Evolutionary conservation across 2,888 invertebrate species (phyloP), one percentile per base, ranked within the genome.

Genomic region (Lissonota sp.): DNA sequence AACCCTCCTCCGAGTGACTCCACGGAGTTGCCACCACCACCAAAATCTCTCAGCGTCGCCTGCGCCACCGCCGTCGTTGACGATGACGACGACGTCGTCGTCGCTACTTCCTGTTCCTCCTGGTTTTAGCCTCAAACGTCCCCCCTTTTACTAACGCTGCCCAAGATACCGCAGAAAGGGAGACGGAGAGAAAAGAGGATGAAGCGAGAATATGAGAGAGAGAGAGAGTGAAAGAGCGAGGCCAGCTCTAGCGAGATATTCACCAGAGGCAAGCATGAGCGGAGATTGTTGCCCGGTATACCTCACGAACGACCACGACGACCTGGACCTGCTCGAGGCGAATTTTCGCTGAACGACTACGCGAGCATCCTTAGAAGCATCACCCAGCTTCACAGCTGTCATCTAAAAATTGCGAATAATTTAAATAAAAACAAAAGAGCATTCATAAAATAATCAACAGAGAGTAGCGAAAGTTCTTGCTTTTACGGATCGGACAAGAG

Each of bases 271-370:
- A 86, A 82, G 88, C 88, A 90, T 88, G 90, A 91, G 88, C 89
- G 87, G 90, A 89, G 92, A 91, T 92, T 91, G 91, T 91, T 91
- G 83, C 83, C 84, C 83, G 81, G 85, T 85, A 80, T 83, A 84
- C 83, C 85, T 82, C 77, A 88, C 90, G 87, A 87, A 86, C 86
- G 86, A 85, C 84, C 86, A 85, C 86, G 83, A 80, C 79, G 79
- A 82, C 84, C 84, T 76, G 83, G 79, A 81, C 70, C 69, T 62
- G 72, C 72, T 71, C 80, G 71, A 73, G 76, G 72, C 46, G 73
- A 55, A 64, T 66, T 81, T 66, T 12, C 60, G 75, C 51, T 62
- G 81, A n/a, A 78, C 55, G 78, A 75, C 74, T 57, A 62, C 64
- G 44, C 78, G 62, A 12, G 71, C 42, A 71, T 67, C 63, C 63